These are phyloP conservation scores for Prosopocoilus inquinatus DNA, from an alignment of 2,888 invertebrate species.

Conservation along the genomic window DNA sequence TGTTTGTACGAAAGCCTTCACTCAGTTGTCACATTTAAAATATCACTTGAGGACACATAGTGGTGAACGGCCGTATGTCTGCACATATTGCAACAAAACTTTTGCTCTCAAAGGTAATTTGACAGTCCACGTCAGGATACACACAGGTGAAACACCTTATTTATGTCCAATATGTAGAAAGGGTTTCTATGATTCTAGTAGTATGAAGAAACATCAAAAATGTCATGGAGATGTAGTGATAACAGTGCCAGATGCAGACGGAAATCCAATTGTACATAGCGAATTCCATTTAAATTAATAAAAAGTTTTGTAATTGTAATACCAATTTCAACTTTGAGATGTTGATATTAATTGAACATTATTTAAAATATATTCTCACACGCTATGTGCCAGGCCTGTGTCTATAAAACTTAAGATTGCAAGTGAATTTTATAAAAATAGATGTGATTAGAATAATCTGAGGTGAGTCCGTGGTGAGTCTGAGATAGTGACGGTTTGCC, in stretches of 20 bases:
- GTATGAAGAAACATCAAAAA: slow-evolving; percentile 28
- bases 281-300: too few species aligned
- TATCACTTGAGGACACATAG: slow-evolving; percentile 23
- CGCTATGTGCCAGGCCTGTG: too few species aligned
- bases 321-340: too few species aligned
- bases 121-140: slow-evolving; percentile 26
- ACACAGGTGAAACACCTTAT: slow-evolving; percentile 31
- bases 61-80: slow-evolving; percentile 23
- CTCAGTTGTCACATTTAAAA: slow-evolving; percentile 20
- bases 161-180: slow-evolving; percentile 24
- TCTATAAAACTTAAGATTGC: too few species aligned
- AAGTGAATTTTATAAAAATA: too few species aligned
- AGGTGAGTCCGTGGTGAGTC: too few species aligned
- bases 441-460: too few species aligned
- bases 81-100: slow-evolving; percentile 21
- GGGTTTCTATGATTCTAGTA: slow-evolving; percentile 29
- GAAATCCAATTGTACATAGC: neutral
- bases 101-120: slow-evolving; percentile 27
- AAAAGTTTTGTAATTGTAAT: too few species aligned
- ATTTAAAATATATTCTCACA: too few species aligned
- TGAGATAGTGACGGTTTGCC: too few species aligned
- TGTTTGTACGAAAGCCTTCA: slow-evolving; percentile 22
- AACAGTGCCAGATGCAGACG: neutral
- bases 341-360: too few species aligned
- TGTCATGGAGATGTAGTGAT: slow-evolving; percentile 13